These are phyloP conservation scores for Ochropleura leucogaster DNA, from an alignment of 2,888 invertebrate genomes.

Conservation along the genomic window DNA sequence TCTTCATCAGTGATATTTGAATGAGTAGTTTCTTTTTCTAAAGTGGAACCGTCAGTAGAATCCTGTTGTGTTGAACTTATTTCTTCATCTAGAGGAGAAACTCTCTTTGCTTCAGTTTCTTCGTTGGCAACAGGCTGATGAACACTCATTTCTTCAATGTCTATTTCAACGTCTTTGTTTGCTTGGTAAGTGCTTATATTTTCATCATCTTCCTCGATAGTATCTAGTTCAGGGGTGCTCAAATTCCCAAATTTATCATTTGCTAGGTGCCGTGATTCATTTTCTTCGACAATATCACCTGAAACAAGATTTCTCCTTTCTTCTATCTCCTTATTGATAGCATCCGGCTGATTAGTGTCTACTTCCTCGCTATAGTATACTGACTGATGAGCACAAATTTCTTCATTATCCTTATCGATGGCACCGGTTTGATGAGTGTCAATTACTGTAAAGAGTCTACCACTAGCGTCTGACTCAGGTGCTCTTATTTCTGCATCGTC, in stretches of 20 bases:
- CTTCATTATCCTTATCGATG: too few species aligned
- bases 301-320: background rate
- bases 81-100: background rate
- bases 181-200: background rate
- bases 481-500: background rate
- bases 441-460: background rate
- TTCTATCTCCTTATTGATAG: background rate
- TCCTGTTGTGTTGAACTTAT: background rate
- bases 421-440: background rate
- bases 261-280: background rate
- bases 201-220: background rate
- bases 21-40: background rate
- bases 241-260: background rate
- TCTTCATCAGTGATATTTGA: background rate
- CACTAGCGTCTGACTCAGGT: background rate
- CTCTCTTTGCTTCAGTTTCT: background rate
- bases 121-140: background rate
- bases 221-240: background rate
- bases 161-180: background rate
- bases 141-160: conserved; percentile 4
- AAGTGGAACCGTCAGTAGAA: background rate
- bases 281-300: background rate
- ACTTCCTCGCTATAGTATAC: background rate
- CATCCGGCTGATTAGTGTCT: background rate
- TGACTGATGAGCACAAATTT: background rate